Conservation (phyloP, 2,113 vertebrate genomes). For the Pithys albifrons region DNA sequence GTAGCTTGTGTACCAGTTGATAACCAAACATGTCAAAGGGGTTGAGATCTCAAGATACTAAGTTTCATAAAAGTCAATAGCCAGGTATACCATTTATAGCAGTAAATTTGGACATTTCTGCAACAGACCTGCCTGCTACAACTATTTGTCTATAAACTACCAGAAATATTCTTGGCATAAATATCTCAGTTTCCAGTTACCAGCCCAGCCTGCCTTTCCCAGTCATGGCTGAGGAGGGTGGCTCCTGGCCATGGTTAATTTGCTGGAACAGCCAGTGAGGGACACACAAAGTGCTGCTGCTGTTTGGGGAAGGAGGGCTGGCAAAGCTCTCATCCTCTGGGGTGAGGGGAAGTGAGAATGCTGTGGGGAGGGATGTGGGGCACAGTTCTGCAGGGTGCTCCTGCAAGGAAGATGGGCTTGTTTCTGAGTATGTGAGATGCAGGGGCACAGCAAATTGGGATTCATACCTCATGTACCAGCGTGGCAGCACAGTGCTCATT, state of each 20-base stretch:
- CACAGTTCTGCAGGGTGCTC: not conserved
- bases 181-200: not conserved
- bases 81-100: not conserved
- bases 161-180: not conserved
- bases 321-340: not conserved
- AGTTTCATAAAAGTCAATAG: not conserved
- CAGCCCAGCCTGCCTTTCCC: not conserved
- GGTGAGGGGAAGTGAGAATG: not conserved
- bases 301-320: not conserved
- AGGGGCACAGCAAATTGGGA: not conserved
- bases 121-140: not conserved
- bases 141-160: not conserved
- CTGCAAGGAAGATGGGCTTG: not conserved
- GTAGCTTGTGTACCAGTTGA: not conserved
- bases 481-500: not conserved
- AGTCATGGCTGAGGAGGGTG: not conserved
- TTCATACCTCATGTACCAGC: not conserved
- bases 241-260: not conserved
- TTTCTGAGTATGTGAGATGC: not conserved
- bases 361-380: not conserved
- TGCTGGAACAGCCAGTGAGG: not conserved
- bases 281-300: not conserved
- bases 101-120: not conserved
- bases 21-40: not conserved
- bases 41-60: not conserved